Base-by-base conservation (phyloP, 2,888 invertebrate genomes). In the Hetaerina titia region DNA sequence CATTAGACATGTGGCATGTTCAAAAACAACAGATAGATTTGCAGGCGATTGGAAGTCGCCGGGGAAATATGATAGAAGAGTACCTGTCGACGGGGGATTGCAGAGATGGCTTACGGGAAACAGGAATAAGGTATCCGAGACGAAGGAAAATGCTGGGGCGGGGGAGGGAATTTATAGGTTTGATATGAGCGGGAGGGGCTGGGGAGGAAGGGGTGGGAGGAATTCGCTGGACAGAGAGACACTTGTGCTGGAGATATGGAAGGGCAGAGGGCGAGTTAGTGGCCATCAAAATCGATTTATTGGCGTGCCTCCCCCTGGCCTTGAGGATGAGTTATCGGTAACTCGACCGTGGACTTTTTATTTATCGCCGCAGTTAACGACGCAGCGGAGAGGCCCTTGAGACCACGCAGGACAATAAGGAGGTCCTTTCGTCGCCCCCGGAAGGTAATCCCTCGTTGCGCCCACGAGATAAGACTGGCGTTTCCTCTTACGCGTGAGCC, bases 201-300 rank as follows among this genome's bases (percentile, higher is more conserved):
- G 22, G 57, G 9, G 89, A n/a, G 57, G 56, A n/a, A 57, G 58
- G 45, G 56, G 56, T 89, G 17, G 22, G 25, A 88, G 56, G 56
- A 88, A 57, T 57, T 17, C 89, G 89, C 56, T 56, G 58, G 89
- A 89, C 89, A 57, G 89, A 57, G 58, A 56, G 88, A 45, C 45
- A 88, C n/a, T 69, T 81, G 22, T 19, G 19, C 19, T 19, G 8
- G 89, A 89, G 89, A 57, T 45, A 57, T 56, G 90, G 90, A 45
- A 4, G 90, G 25, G 58, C 6, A 31, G 19, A 9, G 31, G 63
- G 45, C 60, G 88, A 31, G 58, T 58, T 60, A 90, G 63, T 25
- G 15, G 90, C 60, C 64, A 90, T 90, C 64, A 22, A 90, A 45
- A 90, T 90, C 63, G 90, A 90, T 90, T 64, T 31, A 90, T 90